Conservation (phyloP, 2,888 invertebrate genomes). For the Bombyx huttoni region DNA sequence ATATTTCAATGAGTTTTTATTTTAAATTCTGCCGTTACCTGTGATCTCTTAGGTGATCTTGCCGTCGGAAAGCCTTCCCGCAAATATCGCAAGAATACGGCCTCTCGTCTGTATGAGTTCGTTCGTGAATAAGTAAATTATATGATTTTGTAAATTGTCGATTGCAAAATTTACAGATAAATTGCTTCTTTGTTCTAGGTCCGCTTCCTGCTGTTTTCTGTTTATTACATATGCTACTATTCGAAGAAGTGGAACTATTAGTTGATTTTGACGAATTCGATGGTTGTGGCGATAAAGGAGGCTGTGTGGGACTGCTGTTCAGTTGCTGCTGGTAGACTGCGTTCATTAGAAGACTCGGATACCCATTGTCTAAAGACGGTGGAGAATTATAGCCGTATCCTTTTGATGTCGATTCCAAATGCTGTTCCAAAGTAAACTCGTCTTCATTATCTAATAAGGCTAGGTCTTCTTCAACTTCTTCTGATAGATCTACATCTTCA, state of each 20-base stretch:
- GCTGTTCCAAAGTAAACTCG: slow-evolving; percentile 75
- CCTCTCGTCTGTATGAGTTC: slow-evolving; percentile 97
- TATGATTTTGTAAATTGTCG: slow-evolving; percentile 98
- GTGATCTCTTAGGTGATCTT: slow-evolving; percentile 95
- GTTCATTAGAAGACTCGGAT: slow-evolving; percentile 80
- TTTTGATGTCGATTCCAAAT: slow-evolving; percentile 58
- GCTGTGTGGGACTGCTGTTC: slow-evolving; percentile 58
- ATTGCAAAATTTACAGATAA: slow-evolving; percentile 98
- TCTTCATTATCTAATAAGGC: slow-evolving; percentile 83
- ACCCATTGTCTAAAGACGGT: slow-evolving; percentile 76
- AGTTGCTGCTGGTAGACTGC: slow-evolving; percentile 75
- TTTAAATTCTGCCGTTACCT: slow-evolving; percentile 72
- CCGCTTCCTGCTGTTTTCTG: slow-evolving; percentile 70
- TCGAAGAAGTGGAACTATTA: slow-evolving; percentile 58
- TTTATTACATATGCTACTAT: slow-evolving; percentile 59
- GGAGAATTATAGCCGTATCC: slow-evolving; percentile 58
- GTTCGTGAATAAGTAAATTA: slow-evolving; percentile 96
- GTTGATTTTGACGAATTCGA: slow-evolving; percentile 61
- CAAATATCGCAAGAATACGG: slow-evolving; percentile 99
- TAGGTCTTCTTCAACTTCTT: slow-evolving; percentile 82
- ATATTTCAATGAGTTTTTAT: slow-evolving; percentile 4
- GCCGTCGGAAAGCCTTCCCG: slow-evolving; percentile 96
- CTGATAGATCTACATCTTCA: slow-evolving; percentile 78
- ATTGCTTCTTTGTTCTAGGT: slow-evolving; percentile 95
- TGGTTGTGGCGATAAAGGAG: slow-evolving; percentile 55